These are phyloP conservation scores for Cygnus atratus DNA, from an alignment of 2,113 vertebrate genomes.

Conservation along the genomic window DNA sequence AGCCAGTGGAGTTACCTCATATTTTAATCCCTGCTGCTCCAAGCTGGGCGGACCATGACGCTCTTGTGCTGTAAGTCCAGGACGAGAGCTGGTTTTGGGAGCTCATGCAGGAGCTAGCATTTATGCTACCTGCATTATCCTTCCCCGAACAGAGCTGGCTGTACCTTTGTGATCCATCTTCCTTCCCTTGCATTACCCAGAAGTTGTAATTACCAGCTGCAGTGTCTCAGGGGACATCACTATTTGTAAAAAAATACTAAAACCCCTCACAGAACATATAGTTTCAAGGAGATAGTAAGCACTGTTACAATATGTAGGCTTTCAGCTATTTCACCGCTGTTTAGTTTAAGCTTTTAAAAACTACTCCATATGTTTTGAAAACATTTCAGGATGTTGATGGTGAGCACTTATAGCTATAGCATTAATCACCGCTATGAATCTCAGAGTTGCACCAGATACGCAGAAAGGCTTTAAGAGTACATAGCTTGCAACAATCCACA, in stretches of 20 bases:
- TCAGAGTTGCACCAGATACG: background rate
- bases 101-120: background rate
- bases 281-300: background rate
- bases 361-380: background rate
- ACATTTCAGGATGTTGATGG: background rate
- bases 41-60: background rate
- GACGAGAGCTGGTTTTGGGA: background rate
- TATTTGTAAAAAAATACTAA: background rate
- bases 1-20: background rate
- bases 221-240: background rate
- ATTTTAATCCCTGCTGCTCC: background rate
- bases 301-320: background rate
- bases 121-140: background rate
- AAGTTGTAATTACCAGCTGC: background rate
- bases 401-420: background rate
- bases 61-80: background rate
- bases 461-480: background rate
- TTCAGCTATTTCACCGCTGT: background rate
- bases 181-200: background rate
- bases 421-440: conserved; percentile 1
- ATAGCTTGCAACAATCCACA: background rate
- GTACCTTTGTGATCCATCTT: background rate
- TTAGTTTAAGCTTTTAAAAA: background rate
- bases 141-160: background rate
- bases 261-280: background rate